A percentile compares a stretch with the other conserved stretches of the same genome.
Conservation (phyloP, 2,888 invertebrate genomes). For the Agonopterix arenella region DNA sequence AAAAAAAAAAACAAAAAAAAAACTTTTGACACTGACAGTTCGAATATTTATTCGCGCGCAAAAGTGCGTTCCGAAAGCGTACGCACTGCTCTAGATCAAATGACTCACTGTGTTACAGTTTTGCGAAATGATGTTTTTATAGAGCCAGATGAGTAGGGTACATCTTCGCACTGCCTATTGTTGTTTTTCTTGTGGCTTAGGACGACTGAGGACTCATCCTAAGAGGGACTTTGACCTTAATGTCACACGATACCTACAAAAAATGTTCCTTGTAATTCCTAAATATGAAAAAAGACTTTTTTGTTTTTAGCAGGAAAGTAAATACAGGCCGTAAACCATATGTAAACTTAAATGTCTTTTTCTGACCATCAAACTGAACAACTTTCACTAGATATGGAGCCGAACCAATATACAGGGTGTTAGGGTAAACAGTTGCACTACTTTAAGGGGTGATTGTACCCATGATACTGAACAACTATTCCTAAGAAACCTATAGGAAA, state of each 20-base stretch:
- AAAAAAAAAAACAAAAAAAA: not conserved
- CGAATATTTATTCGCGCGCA: slow-evolving; percentile 19
- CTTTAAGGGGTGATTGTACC: too few relatives aligned
- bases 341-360: too few relatives aligned
- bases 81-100: slow-evolving; percentile 36
- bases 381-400: too few relatives aligned
- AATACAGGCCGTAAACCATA: too few relatives aligned
- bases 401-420: too few relatives aligned
- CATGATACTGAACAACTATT: too few relatives aligned
- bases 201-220: not conserved
- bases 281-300: too few relatives aligned
- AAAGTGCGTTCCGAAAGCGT: slow-evolving; percentile 23
- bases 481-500: too few relatives aligned
- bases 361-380: too few relatives aligned
- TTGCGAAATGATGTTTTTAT: slow-evolving; percentile 55
- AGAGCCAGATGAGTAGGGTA: slow-evolving; percentile 31
- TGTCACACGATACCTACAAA: not conserved
- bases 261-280: not conserved
- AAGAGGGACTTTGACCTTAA: not conserved
- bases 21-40: not conserved
- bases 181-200: not conserved
- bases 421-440: too few relatives aligned
- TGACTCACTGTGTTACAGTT: slow-evolving; percentile 47
- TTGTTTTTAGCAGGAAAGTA: too few relatives aligned
- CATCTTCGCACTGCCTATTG: slow-evolving; percentile 21